Evolutionary conservation across 2,113 vertebrate species (phyloP).

Genomic region (Pterocles gutturalis): DNA sequence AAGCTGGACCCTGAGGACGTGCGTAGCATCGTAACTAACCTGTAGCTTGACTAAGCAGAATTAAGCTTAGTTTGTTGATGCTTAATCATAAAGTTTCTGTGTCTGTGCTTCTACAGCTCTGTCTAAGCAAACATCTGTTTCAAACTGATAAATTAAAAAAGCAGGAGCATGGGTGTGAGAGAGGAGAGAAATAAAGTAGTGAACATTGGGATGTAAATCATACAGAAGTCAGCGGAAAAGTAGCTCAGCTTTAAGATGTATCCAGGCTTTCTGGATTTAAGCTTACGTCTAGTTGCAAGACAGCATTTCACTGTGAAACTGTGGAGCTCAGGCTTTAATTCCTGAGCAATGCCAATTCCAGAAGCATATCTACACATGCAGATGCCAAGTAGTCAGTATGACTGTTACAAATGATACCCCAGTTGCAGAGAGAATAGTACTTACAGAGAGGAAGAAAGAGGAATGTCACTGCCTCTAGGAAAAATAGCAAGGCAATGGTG

Average conservation of each 20-base stretch:
- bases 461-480: background rate
- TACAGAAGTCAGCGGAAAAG: background rate
- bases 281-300: background rate
- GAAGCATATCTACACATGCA: background rate
- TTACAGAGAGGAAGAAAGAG: background rate
- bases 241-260: background rate
- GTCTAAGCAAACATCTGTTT: background rate
- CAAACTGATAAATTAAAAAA: background rate
- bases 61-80: background rate
- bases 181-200: background rate
- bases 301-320: background rate
- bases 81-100: background rate
- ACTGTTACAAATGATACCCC: background rate
- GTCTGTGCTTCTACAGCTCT: background rate
- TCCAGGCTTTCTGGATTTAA: slow-evolving; percentile 11
- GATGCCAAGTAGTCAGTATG: background rate
- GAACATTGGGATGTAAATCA: background rate
- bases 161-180: background rate
- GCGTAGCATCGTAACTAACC: background rate
- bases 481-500: background rate
- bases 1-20: background rate
- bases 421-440: background rate
- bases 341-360: background rate
- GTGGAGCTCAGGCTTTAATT: background rate
- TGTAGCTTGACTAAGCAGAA: background rate